Conservation (phyloP, 2,113 vertebrate species). For the Tretioscincus oriximinensis region DNA sequence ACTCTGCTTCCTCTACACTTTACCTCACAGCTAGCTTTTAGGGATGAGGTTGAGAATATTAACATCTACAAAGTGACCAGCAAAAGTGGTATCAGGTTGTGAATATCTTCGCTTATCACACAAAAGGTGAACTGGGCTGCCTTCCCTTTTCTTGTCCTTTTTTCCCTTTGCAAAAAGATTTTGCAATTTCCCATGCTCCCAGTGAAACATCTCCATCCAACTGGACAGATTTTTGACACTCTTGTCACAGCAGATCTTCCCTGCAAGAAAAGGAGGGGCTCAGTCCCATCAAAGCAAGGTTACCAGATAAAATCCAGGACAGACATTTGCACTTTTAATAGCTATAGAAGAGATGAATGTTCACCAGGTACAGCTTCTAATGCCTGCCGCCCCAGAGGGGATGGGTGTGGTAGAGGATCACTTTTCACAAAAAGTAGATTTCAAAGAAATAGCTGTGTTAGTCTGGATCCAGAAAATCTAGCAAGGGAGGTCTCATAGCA, state of each 20-base stretch:
- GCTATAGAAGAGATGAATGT: too few relatives aligned
- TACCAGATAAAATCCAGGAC: too few relatives aligned
- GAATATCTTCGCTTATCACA: background rate
- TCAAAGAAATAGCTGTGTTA: too few relatives aligned
- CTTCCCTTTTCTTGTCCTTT: background rate
- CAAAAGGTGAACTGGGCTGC: background rate
- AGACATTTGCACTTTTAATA: too few relatives aligned
- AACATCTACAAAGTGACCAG: conserved; percentile 76
- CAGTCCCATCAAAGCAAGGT: background rate
- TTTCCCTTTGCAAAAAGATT: background rate
- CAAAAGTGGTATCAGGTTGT: background rate
- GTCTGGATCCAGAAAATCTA: too few relatives aligned
- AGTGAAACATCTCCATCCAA: background rate
- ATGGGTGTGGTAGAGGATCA: too few relatives aligned
- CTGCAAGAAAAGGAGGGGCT: background rate
- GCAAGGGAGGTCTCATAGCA: too few relatives aligned
- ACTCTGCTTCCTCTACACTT: conserved; percentile 74
- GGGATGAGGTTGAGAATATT: conserved; percentile 73
- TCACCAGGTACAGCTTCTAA: too few relatives aligned
- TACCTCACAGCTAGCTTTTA: conserved; percentile 68
- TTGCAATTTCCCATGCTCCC: too few relatives aligned
- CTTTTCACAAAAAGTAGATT: too few relatives aligned
- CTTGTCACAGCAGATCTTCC: background rate
- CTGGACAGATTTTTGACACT: background rate
- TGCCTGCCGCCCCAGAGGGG: too few relatives aligned